Conservation (phyloP, 2,797 vertebrate genomes). For the Orestias chungarensis region DNA sequence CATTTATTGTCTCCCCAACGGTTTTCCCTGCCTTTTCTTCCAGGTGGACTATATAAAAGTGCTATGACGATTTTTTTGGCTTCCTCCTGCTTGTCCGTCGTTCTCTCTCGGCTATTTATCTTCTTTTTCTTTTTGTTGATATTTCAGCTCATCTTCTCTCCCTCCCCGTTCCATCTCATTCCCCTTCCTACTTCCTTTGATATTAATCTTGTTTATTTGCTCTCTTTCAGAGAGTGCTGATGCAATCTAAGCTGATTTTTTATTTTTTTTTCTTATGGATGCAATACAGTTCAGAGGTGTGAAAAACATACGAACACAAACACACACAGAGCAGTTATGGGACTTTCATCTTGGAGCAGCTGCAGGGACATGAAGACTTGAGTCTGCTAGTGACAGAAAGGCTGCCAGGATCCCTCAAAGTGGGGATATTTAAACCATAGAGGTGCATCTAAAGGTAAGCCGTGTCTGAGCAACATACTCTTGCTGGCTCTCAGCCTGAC, state of each 20-base stretch:
- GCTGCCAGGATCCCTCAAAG: not conserved
- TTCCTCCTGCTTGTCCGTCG: not conserved
- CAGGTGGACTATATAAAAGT: constrained; percentile 40
- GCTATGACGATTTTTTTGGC: constrained; percentile 33
- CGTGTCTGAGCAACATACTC: constrained; percentile 7
- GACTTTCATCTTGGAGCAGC: constrained; percentile 1
- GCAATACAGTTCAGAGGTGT: constrained; percentile 9
- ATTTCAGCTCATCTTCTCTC: not conserved
- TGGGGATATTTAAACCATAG: not conserved
- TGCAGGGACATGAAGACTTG: not conserved
- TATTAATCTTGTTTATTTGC: constrained; percentile 34
- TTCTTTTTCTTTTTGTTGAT: constrained; percentile 10
- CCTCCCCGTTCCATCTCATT: constrained; percentile 1
- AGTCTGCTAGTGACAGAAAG: not conserved
- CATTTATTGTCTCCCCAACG: constrained; percentile 38
- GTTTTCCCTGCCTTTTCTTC: constrained; percentile 16
- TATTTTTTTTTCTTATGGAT: not conserved
- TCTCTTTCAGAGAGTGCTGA: not conserved
- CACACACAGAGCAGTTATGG: not conserved
- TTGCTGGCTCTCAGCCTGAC: constrained; percentile 23
- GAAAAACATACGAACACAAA: constrained; percentile 5
- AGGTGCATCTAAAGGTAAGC: not conserved
- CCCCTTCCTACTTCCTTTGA: constrained; percentile 39
- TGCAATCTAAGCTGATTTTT: constrained; percentile 25
- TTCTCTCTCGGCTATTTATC: constrained; percentile 28